Evolutionary conservation across 53 echinoderm and acorn worm genomes (phyloP).

Genomic region (Hippasteria phrygiana): DNA sequence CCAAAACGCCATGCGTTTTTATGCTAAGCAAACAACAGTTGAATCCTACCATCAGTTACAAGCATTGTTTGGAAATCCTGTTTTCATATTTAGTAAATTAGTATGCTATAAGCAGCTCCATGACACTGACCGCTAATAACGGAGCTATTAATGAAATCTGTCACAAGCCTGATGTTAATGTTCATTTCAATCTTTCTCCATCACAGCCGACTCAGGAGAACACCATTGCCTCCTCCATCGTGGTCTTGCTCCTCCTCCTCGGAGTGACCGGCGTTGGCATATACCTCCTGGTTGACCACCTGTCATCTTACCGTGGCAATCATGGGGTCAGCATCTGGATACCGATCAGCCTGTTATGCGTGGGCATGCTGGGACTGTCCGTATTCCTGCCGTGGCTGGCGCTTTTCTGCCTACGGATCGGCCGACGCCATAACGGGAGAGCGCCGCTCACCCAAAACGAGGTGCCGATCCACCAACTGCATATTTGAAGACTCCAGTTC

Average conservation of each 20-base stretch:
- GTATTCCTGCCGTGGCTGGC: conserved; percentile 77
- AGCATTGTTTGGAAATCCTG: too few relatives aligned
- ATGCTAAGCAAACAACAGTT: too few relatives aligned
- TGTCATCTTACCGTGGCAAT: conserved; percentile 14
- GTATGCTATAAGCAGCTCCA: too few relatives aligned
- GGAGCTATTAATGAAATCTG: too few relatives aligned
- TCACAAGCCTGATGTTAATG: too few relatives aligned
- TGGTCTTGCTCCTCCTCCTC: conserved; percentile 73
- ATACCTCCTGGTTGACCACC: conserved; percentile 80
- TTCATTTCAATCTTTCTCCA: too few relatives aligned
- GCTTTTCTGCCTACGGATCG: conserved; percentile 65
- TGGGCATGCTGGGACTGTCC: conserved; percentile 66
- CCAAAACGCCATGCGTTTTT: too few relatives aligned
- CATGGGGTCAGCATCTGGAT: conserved; percentile 69
- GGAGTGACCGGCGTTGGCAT: conserved; percentile 79
- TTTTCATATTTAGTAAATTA: too few relatives aligned
- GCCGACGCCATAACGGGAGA: conserved; percentile 13
- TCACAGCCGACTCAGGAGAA: conserved; percentile 86
- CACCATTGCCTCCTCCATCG: conserved; percentile 79
- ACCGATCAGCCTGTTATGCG: conserved; percentile 69
- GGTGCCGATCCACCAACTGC: conserved; percentile 20
- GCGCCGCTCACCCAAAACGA: not conserved
- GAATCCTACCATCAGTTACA: too few relatives aligned
- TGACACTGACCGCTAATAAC: too few relatives aligned
- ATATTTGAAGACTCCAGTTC: conserved; percentile 26